Base-by-base conservation (phyloP, 2,888 invertebrate genomes). In the Eupithecia vulgata region DNA sequence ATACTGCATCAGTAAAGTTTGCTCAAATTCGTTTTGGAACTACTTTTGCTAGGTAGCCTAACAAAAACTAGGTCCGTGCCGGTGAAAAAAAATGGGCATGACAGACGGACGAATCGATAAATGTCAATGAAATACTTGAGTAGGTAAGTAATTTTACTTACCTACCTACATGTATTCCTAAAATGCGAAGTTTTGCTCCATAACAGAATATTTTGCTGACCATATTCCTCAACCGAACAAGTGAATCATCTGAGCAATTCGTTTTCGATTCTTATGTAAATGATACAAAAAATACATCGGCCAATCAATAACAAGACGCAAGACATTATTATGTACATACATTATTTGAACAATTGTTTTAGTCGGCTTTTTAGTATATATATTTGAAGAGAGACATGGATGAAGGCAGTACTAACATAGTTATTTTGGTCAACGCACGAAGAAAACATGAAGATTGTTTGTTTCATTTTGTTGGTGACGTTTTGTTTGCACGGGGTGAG, bases 401-500 rank as follows among this genome's bases (percentile, higher is more conserved):
- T 25, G 25, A 10, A 34, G 12, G 7, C 21, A 13, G 57, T 42
- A 12, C 45, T 66, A 59, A 30, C 37, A 21, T 61, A 48, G 65
- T 67, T 61, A 25, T 57, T 37, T 71, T 45, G 25, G 64, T 62
- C 42, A 21, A 52, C 21, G 21, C 30, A 52, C 35, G n/a, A 65
- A 57, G 76, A 75, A 66, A 84, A 80, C 76, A 83, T 81, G 78
- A 71, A 42, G 34, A 8, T 77, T n/a, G 7, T 72, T 59, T 70
- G 72, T 64, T 40, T 74, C 34, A 13, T 75, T 42, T 67, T 79
- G 45, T 35, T 80, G 3, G 78, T 68, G n/a, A 69, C 75, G 40
- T 48, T 78, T 15, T 76, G 74, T 42, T 65, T 73, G 13, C 71
- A 52, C n/a, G 78, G 68, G 68, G 83, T 83, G 76, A 83, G 81